Base-by-base conservation (phyloP, 1,140 invertebrate species). In the Cydia strobilella region DNA sequence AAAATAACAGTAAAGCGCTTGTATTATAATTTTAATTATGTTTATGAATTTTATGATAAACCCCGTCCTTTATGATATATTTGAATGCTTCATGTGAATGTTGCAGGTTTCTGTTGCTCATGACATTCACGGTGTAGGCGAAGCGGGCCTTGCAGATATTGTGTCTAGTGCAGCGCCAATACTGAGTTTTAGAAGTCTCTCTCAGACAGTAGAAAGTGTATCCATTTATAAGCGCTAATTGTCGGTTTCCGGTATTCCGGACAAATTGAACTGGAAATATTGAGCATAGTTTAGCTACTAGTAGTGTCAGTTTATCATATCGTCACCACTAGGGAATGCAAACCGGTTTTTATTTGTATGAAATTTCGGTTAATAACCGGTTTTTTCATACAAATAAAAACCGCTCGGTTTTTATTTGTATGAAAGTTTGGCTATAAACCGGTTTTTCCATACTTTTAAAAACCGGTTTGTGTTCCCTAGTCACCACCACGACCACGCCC, bases 121-220 rank as follows among this genome's bases (percentile, higher is more conserved):
- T 59, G 4, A 2, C 51, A 20, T 59, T 23, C 51, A 59, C 10
- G 18, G 51, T 59, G 18, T 54, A 54, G 12, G 51, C 20, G 18
- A 59, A 59, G n/a, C 18, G 51, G n/a, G 51, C 51, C 18, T 59
- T 59, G 51, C 51, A 59, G 18, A 59, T 59, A 10, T 59, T 59
- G 51, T 20, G 23, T n/a, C 51, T 59, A n/a, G 51, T 59, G 65
- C 65, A 69, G 23, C 65, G 25, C 65, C 65, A 69, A 20, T 45
- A 9, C 12, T 77, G 13, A 27, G 62, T 76, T 1, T 7, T 23
- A 6, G 62, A 59, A 3, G 51, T 65, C n/a, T 59, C 69, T 10
- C 65, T 42, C 9, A 79, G 75, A 4, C 74, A 72, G 27, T 75
- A 75, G 72, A 78, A 84, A 7, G 78, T 78, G 23, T 79, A 80